A percentile compares a stretch with the other conserved stretches of the same genome.
These are phyloP conservation scores for Conchocele bisecta DNA, from an alignment of 2,888 invertebrate species.

Conservation along the genomic window DNA sequence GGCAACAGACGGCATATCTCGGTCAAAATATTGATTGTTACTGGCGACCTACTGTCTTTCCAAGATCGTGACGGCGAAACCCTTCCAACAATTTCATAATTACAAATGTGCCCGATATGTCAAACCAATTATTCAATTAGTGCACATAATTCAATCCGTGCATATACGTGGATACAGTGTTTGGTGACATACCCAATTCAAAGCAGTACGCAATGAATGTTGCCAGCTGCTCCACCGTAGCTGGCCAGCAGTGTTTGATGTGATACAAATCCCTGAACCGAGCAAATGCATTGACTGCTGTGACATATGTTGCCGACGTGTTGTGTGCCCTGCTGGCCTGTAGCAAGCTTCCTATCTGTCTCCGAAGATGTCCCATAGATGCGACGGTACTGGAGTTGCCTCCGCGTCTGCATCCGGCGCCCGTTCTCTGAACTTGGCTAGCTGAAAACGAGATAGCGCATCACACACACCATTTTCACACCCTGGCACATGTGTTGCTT, in stretches of 20 bases:
- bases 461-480: neutral
- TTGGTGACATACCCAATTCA: neutral
- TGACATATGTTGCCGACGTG: neutral
- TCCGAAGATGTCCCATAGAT: slow-evolving; percentile 7
- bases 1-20: neutral
- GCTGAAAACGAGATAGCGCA: neutral
- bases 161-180: neutral
- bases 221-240: too few relatives aligned
- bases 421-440: neutral
- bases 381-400: neutral
- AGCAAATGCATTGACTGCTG: too few relatives aligned
- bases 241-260: too few relatives aligned
- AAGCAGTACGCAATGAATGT: too few relatives aligned
- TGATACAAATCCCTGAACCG: too few relatives aligned
- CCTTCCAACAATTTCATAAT: too few relatives aligned
- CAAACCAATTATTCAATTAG: neutral
- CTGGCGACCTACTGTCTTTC: too few relatives aligned
- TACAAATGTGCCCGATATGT: too few relatives aligned
- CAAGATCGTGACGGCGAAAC: too few relatives aligned
- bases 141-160: neutral
- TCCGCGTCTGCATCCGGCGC: slow-evolving; percentile 3
- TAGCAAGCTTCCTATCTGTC: neutral
- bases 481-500: slow-evolving; percentile 1
- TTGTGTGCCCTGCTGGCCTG: neutral
- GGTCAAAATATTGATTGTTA: too few relatives aligned